A percentile compares a stretch with the other conserved stretches of the same genome.
Conservation (phyloP, 2,113 vertebrate species). For the Tragelaphus strepsiceros region DNA sequence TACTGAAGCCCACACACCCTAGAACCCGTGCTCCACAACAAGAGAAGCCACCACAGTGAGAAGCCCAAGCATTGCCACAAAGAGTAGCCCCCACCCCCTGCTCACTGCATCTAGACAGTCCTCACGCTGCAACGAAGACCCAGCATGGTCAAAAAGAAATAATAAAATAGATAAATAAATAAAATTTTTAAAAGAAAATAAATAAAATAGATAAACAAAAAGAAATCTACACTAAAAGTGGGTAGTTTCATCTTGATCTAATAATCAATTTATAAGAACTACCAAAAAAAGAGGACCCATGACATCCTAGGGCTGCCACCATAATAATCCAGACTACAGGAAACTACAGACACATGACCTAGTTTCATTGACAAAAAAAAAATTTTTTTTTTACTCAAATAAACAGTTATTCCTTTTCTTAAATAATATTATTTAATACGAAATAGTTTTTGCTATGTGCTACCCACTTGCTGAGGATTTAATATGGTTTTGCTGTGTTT, state of each 20-base stretch:
- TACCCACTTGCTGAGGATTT: rapidly evolving
- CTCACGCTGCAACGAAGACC: neutral
- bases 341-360: neutral
- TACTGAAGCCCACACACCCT: neutral
- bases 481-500: neutral
- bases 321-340: neutral
- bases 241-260: neutral
- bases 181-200: neutral
- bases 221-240: neutral
- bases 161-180: neutral
- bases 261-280: neutral
- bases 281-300: neutral
- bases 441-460: neutral
- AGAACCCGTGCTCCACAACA: neutral
- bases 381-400: neutral
- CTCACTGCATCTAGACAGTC: neutral
- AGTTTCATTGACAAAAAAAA: neutral
- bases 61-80: neutral
- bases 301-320: neutral
- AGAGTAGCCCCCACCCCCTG: neutral
- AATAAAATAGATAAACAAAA: neutral
- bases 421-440: neutral
- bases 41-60: neutral
- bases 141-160: neutral
- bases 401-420: neutral